phyloP scores from a whole-genome alignment of 2,888 invertebrate species.

The Odontothrips loti region DNA sequence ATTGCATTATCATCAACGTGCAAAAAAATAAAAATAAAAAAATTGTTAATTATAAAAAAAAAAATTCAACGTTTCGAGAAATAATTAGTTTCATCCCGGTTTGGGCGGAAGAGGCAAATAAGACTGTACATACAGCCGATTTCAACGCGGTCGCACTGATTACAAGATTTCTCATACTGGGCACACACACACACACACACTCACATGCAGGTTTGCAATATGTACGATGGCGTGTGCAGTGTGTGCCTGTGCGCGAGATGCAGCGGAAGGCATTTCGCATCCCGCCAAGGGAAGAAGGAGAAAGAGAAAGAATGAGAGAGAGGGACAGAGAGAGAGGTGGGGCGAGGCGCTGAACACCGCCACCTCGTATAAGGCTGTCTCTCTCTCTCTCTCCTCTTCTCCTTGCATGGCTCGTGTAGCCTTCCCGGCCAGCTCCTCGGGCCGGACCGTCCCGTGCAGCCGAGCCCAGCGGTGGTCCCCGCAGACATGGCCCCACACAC shows the following conservation, averaged over 20 bases:
- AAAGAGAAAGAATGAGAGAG: neutral
- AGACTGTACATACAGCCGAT: too few species aligned
- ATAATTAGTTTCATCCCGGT: too few species aligned
- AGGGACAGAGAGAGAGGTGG: neutral
- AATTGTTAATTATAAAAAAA: too few species aligned
- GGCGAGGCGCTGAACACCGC: neutral
- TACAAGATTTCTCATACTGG: too few species aligned
- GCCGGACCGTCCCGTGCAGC: too few species aligned
- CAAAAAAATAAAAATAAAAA: too few species aligned
- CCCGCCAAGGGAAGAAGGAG: conserved; percentile 1
- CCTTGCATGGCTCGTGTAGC: neutral
- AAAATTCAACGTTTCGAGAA: too few species aligned
- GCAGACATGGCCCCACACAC: neutral
- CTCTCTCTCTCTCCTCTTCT: neutral
- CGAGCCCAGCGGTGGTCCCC: neutral
- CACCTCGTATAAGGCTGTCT: neutral
- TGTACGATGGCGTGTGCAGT: neutral
- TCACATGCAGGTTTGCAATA: neutral
- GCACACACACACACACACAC: too few species aligned
- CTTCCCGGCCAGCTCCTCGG: neutral
- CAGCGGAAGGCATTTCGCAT: conserved; percentile 24
- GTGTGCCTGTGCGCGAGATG: neutral
- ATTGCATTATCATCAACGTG: too few species aligned
- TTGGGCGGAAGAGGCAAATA: too few species aligned
- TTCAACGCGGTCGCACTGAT: too few species aligned